These are phyloP conservation scores for Pharmacophagus antenor DNA, from an alignment of 2,888 invertebrate species.

Conservation along the genomic window DNA sequence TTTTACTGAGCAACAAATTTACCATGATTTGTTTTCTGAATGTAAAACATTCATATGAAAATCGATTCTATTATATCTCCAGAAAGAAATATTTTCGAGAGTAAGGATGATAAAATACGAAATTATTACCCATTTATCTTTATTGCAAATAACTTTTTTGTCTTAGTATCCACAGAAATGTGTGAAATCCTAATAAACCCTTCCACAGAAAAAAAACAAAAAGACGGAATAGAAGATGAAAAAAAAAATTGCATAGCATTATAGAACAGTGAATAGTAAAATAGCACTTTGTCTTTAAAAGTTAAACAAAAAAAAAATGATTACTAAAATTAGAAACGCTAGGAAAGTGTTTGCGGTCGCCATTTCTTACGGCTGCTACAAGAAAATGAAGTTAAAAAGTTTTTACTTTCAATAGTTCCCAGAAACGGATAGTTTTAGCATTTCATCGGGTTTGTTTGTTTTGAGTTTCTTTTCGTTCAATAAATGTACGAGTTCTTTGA, in stretches of 20 bases:
- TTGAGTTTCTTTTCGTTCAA: not conserved
- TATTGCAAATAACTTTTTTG: too few species aligned
- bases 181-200: too few species aligned
- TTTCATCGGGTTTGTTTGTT: not conserved
- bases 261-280: not conserved
- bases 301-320: not conserved
- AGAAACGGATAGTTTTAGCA: constrained; percentile 24
- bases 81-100: too few species aligned
- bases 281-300: not conserved
- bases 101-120: too few species aligned
- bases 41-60: too few species aligned
- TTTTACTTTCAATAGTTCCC: constrained; percentile 17
- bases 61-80: too few species aligned
- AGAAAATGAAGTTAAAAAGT: constrained; percentile 12
- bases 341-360: constrained; percentile 25
- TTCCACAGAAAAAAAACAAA: too few species aligned
- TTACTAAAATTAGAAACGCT: constrained; percentile 13
- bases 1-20: too few species aligned
- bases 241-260: not conserved
- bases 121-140: too few species aligned
- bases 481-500: too few species aligned
- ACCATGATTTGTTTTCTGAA: too few species aligned
- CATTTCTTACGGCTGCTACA: constrained; percentile 8
- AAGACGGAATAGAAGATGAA: not conserved
- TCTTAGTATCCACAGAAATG: too few species aligned